A percentile compares a stretch with the other conserved stretches of the same genome.
Conservation (phyloP, 2,113 vertebrate species). For the Lates calcarifer region DNA sequence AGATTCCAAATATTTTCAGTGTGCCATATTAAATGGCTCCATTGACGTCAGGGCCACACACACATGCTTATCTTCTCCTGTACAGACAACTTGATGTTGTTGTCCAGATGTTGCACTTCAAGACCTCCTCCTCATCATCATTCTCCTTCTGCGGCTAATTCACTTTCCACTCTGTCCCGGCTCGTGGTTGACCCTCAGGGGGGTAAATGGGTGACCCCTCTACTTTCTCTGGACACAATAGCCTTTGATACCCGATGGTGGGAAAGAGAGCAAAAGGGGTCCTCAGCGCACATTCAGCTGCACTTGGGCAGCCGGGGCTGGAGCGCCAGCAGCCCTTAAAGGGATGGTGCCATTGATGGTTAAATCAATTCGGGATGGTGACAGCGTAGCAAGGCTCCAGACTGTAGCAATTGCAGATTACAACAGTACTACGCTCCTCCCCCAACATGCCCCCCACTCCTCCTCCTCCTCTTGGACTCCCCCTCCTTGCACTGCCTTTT, state of each 20-base stretch:
- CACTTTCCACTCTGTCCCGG: slow-evolving; percentile 56
- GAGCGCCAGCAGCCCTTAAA: slow-evolving; percentile 85
- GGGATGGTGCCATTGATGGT: slow-evolving; percentile 92
- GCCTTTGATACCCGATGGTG: slow-evolving; percentile 95
- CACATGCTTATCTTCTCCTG: slow-evolving; percentile 53
- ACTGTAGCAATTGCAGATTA: slow-evolving; percentile 93
- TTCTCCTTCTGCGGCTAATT: slow-evolving; percentile 81
- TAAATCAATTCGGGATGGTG: slow-evolving; percentile 98
- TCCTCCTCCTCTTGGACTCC: background rate
- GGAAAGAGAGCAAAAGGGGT: slow-evolving; percentile 88
- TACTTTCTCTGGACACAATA: slow-evolving; percentile 93
- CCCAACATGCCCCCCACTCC: slow-evolving; percentile 22
- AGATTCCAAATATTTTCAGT: slow-evolving; percentile 84
- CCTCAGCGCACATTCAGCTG: slow-evolving; percentile 90
- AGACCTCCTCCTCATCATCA: slow-evolving; percentile 27
- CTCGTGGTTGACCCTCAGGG: slow-evolving; percentile 88
- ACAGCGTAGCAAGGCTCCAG: slow-evolving; percentile 89
- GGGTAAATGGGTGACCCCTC: slow-evolving; percentile 91
- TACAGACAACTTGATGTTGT: slow-evolving; percentile 43
- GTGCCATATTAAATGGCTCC: slow-evolving; percentile 81
- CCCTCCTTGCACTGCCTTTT: slow-evolving; percentile 69
- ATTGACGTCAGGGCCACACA: slow-evolving; percentile 81
- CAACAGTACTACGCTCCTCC: slow-evolving; percentile 76
- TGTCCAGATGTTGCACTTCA: slow-evolving; percentile 18
- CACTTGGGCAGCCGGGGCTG: slow-evolving; percentile 88